Conservation (phyloP, 1,140 invertebrate species). For the Oncopodura yosiiana region DNA sequence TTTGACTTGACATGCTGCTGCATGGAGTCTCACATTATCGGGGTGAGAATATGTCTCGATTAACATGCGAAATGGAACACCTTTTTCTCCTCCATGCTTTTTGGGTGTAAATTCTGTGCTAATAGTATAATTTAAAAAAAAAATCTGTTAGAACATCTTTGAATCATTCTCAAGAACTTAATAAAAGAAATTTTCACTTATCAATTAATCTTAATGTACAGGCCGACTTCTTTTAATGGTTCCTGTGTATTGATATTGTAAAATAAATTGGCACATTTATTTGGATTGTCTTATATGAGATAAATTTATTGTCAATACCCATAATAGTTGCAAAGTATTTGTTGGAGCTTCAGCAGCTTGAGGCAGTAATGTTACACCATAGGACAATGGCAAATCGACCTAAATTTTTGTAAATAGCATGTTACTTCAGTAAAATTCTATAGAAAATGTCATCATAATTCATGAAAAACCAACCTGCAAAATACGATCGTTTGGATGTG, state of each 20-base stretch:
- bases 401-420: conserved; percentile 5
- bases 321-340: conserved; percentile 79
- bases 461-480: conserved; percentile 51
- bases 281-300: too few relatives aligned
- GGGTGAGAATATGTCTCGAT: conserved; percentile 67
- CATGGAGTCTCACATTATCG: conserved; percentile 59
- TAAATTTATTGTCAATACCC: too few relatives aligned
- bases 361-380: conserved; percentile 72
- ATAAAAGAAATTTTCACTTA: not conserved
- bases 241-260: too few relatives aligned
- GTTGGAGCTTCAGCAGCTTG: conserved; percentile 56
- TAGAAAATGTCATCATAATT: not conserved
- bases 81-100: conserved; percentile 95
- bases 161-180: not conserved
- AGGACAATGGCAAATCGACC: conserved; percentile 84
- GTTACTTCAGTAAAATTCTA: not conserved
- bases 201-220: conserved; percentile 61
- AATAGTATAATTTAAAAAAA: conserved; percentile 72
- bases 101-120: conserved; percentile 96
- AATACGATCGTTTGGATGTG: conserved; percentile 78
- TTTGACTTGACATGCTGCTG: conserved; percentile 72
- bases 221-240: conserved; percentile 87
- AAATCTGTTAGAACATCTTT: not conserved
- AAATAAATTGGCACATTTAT: too few relatives aligned
- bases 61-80: conserved; percentile 90